Percentiles rank a stretch among this genome's conserved stretches.
These are phyloP conservation scores for Xenopus borealis DNA, from an alignment of 2,113 vertebrate genomes.

Conservation along the genomic window DNA sequence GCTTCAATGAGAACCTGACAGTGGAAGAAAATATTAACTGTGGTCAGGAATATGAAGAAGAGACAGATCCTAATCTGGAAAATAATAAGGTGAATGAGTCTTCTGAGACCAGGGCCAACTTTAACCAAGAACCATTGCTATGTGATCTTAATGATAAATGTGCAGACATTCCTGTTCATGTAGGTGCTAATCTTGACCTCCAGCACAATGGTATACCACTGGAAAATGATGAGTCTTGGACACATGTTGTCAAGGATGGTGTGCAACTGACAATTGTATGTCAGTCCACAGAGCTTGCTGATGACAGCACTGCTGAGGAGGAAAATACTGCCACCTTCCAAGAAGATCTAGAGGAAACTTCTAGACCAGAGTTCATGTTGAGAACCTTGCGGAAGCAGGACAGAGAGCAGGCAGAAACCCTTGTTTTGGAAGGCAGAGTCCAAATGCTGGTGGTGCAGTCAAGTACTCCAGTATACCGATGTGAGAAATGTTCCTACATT, in stretches of 20 bases:
- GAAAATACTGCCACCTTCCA: rapidly evolving
- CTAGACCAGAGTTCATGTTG: constrained; percentile 62
- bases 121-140: constrained; percentile 1
- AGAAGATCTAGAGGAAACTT: constrained; percentile 4
- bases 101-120: constrained; percentile 6
- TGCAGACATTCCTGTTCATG: constrained; percentile 21
- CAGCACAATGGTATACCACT: constrained; percentile 29
- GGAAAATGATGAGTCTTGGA: constrained; percentile 44
- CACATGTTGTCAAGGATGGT: constrained; percentile 33
- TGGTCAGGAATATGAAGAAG: constrained; percentile 56
- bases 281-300: constrained; percentile 17
- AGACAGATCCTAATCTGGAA: constrained; percentile 15
- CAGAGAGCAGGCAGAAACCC: constrained; percentile 80
- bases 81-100: constrained; percentile 7
- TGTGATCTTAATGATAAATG: constrained; percentile 25
- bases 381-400: constrained; percentile 80
- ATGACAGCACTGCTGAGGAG: neutral
- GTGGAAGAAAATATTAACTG: constrained; percentile 51
- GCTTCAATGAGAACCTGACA: constrained; percentile 47
- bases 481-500: constrained; percentile 75
- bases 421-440: constrained; percentile 88
- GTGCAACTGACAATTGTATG: constrained; percentile 23
- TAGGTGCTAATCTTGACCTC: constrained; percentile 7
- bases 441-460: constrained; percentile 86
- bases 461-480: constrained; percentile 65